Base-by-base conservation (phyloP, 2,888 invertebrate species). In the Xestobium rufovillosum region DNA sequence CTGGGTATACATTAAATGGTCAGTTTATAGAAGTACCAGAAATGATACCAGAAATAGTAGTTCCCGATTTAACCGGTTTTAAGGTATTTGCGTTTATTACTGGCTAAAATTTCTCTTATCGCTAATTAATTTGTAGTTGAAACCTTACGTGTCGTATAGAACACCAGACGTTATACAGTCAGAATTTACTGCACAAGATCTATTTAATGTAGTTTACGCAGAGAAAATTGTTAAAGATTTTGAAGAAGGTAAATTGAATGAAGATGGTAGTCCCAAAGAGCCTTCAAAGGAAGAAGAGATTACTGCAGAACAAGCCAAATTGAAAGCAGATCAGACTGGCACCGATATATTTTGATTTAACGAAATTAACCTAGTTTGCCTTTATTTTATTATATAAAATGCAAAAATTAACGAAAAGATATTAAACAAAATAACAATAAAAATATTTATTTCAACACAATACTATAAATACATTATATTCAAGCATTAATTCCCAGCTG, bases 141-240 rank as follows among this genome's bases (percentile, higher is more conserved):
- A 90, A 63, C 92, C 97, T 0, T 98, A 98, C 55, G 96, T 97
- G 0, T 88, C 94, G 0, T 97, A 96, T 62, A 78, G 76, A 62
- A 73, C 77, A 0, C 72, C 76, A 2, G 80, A 87, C 38, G 76
- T 92, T 1, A 63, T 72, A 8, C 88, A 91, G 59, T 73, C 79
- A 1, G 80, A 85, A 64, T 90, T 91, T 52, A 91, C 90, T 1
- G 71, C 92, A 0, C 61, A 85, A 57, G 83, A 87, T 65, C 68
- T 95, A 29, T 90, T 90, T 56, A 74, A 87, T 56, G 79, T 80
- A 1, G 70, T 88, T 0, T 94, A 94, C 58, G 78, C 79, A 1
- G 62, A 75, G 36, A 89, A 92, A 64, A 83, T 95, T 28, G 70
- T 73, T 0, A 68, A 76, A 32, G 90, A 91, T 60, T 87, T 76